These are phyloP conservation scores for Raillietiella orientalis DNA, from an alignment of 2,888 invertebrate genomes.

Conservation along the genomic window DNA sequence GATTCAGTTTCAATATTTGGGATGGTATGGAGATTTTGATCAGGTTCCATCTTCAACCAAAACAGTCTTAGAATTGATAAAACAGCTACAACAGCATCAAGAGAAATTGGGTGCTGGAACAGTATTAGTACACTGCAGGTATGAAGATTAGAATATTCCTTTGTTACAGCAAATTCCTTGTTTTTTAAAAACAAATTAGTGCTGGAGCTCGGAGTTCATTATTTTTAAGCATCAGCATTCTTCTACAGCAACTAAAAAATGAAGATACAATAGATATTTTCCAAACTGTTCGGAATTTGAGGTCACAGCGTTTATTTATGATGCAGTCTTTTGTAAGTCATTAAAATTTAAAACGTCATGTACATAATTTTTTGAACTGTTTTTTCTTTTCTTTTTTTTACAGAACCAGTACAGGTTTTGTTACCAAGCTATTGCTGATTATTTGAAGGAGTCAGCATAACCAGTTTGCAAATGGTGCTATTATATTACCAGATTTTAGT, in stretches of 20 bases:
- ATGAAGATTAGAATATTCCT: constrained; percentile 8
- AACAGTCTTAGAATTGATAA: constrained; percentile 51
- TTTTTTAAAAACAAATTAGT: constrained; percentile 10
- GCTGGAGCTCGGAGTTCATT: constrained; percentile 66
- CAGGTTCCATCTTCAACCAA: constrained; percentile 53
- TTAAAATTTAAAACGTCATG: constrained; percentile 2
- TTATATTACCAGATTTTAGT: no score
- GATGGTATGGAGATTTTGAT: constrained; percentile 48
- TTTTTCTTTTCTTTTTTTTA: constrained; percentile 10
- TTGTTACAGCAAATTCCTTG: not conserved
- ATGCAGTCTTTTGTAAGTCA: constrained; percentile 44
- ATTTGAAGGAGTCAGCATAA: no score
- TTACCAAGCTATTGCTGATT: constrained; percentile 39
- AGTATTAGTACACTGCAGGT: constrained; percentile 60
- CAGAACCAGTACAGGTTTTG: constrained; percentile 77
- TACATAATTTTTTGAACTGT: constrained; percentile 2
- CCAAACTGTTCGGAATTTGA: constrained; percentile 43
- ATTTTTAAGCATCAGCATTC: constrained; percentile 55
- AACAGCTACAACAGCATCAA: constrained; percentile 18
- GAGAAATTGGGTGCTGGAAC: constrained; percentile 11
- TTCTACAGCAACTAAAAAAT: constrained; percentile 46
- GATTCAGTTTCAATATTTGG: constrained; percentile 47
- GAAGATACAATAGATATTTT: constrained; percentile 63
- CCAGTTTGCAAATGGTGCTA: no score
- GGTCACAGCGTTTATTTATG: constrained; percentile 49